phyloP scores from a whole-genome alignment of 2,888 invertebrate genomes.

The Atrina japonica region DNA sequence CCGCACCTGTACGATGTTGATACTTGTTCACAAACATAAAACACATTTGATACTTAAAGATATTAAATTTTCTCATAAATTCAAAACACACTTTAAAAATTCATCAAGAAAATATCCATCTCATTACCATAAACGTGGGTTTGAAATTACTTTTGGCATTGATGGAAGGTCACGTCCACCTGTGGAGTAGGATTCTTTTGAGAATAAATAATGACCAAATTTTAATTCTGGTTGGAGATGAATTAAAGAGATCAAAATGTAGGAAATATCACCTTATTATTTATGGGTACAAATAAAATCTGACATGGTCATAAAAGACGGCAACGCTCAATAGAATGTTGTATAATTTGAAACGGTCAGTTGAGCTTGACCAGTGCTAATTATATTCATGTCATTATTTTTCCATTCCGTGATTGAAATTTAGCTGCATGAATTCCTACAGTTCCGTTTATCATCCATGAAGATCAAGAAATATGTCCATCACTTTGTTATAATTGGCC shows the following conservation, averaged over 20 bases:
- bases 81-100: slow-evolving; percentile 16
- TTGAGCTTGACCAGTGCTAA: slow-evolving; percentile 32
- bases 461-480: slow-evolving; percentile 14
- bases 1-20: no score
- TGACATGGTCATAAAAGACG: slow-evolving; percentile 26
- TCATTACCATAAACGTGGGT: slow-evolving; percentile 25
- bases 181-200: slow-evolving; percentile 8
- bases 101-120: slow-evolving; percentile 1
- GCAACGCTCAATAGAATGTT: slow-evolving; percentile 22
- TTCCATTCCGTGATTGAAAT: slow-evolving; percentile 11
- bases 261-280: slow-evolving; percentile 34
- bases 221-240: slow-evolving; percentile 22
- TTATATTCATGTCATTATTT: slow-evolving; percentile 32
- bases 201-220: slow-evolving; percentile 28
- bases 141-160: slow-evolving; percentile 24
- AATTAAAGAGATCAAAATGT: slow-evolving; percentile 31
- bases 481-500: not conserved
- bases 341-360: slow-evolving; percentile 39
- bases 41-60: not conserved
- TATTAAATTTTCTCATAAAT: slow-evolving; percentile 25
- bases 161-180: slow-evolving; percentile 23
- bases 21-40: no score
- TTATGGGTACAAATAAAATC: slow-evolving; percentile 31
- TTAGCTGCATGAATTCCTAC: not conserved
- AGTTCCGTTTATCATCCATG: slow-evolving; percentile 10